Percentiles rank a stretch among this genome's conserved stretches.
Conservation (phyloP, 2,888 invertebrate species). For the Plebejus melissa region DNA sequence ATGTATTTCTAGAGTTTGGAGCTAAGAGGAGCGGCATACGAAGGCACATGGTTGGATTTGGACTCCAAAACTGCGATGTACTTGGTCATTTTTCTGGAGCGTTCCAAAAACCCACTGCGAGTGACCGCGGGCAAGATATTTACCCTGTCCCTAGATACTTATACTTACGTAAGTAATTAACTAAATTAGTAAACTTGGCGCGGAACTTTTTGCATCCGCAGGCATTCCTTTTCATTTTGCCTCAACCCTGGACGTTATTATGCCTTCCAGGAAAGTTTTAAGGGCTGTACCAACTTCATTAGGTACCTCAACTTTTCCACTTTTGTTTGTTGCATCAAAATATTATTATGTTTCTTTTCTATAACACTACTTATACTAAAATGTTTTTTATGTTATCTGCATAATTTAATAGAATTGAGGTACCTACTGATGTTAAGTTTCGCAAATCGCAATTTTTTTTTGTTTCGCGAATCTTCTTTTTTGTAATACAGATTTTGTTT, state of each 20-base stretch:
- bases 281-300: neutral
- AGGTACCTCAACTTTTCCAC: neutral
- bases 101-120: constrained; percentile 71
- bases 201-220: constrained; percentile 10
- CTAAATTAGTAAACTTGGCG: constrained; percentile 9
- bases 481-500: constrained; percentile 29
- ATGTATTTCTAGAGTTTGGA: constrained; percentile 60
- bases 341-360: neutral
- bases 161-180: constrained; percentile 66
- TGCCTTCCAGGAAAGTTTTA: constrained; percentile 2
- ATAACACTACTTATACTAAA: neutral
- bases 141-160: constrained; percentile 71
- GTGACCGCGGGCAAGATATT: constrained; percentile 77
- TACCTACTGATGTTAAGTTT: no score
- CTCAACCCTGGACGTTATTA: neutral
- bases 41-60: constrained; percentile 67
- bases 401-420: no score
- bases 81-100: constrained; percentile 67
- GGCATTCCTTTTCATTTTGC: constrained; percentile 4
- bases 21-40: constrained; percentile 72
- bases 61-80: constrained; percentile 55
- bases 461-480: constrained; percentile 20
- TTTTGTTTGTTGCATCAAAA: neutral
- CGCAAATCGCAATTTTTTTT: neutral
- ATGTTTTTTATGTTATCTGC: neutral